A percentile compares a stretch with the other conserved stretches of the same genome.
These are phyloP conservation scores for Malacoctenus gilli DNA, from an alignment of 2,797 vertebrate species.

Conservation along the genomic window DNA sequence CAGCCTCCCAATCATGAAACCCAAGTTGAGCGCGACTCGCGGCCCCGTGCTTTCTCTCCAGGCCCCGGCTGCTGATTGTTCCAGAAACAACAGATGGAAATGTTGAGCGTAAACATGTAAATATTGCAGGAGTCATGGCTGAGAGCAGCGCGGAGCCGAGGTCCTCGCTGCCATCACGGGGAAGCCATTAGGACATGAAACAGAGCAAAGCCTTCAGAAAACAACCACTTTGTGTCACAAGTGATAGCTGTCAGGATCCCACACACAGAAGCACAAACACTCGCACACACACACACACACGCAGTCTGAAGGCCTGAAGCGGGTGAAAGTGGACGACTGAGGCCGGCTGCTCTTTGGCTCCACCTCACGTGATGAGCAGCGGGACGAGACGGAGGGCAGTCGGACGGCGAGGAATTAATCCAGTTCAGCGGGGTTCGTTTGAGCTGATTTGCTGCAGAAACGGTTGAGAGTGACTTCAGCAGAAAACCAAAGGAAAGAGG, in stretches of 20 bases:
- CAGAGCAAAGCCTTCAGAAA: constrained; percentile 68
- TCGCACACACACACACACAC: constrained; percentile 45
- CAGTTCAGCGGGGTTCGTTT: too few species aligned
- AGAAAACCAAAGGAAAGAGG: constrained; percentile 5
- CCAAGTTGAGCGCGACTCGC: constrained; percentile 79
- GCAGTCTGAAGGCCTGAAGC: constrained; percentile 33
- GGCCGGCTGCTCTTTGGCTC: constrained; percentile 3
- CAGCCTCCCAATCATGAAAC: constrained; percentile 83
- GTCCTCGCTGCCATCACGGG: constrained; percentile 55
- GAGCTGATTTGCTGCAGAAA: background rate
- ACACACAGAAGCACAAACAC: constrained; percentile 71
- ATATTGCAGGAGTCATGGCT: constrained; percentile 79
- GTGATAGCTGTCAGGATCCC: constrained; percentile 64
- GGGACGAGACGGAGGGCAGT: too few species aligned
- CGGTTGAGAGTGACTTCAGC: too few species aligned
- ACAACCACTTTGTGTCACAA: constrained; percentile 73
- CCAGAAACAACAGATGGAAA: constrained; percentile 87
- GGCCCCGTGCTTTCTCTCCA: constrained; percentile 67
- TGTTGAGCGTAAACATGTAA: constrained; percentile 85
- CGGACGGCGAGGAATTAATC: too few species aligned
- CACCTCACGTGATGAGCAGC: constrained; percentile 26
- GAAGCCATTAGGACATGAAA: constrained; percentile 70
- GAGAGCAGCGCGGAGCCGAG: constrained; percentile 56
- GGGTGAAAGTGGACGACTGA: constrained; percentile 17
- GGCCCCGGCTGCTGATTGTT: constrained; percentile 80